These are phyloP conservation scores for Lottia scabra DNA, from an alignment of 2,888 invertebrate genomes.

Conservation along the genomic window DNA sequence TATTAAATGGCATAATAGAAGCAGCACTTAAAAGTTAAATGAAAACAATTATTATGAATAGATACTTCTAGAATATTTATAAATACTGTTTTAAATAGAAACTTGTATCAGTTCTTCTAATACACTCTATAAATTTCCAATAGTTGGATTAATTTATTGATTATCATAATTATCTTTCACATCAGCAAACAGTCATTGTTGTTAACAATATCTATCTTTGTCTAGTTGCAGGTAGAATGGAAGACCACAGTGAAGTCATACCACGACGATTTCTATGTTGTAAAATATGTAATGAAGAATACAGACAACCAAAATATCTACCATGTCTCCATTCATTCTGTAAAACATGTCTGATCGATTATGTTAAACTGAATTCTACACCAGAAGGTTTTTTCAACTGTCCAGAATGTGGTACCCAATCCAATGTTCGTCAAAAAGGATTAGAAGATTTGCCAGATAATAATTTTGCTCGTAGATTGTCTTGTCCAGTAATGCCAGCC, in stretches of 20 bases:
- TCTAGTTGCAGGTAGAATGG: slow-evolving; percentile 26
- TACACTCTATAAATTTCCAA: no score
- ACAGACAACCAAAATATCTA: slow-evolving; percentile 52
- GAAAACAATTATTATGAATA: no score
- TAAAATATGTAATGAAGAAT: slow-evolving; percentile 55
- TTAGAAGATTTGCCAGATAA: slow-evolving; percentile 45
- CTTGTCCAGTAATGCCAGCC: slow-evolving; percentile 28
- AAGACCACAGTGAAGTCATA: slow-evolving; percentile 51
- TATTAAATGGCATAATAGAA: no score
- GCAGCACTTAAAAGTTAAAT: no score
- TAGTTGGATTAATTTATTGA: no score
- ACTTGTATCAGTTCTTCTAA: no score
- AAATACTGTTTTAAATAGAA: no score
- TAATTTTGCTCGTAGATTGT: slow-evolving; percentile 49
- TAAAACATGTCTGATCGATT: slow-evolving; percentile 24
- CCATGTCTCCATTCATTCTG: slow-evolving; percentile 51
- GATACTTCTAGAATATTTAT: no score
- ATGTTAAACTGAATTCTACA: slow-evolving; percentile 15
- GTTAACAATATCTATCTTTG: background rate
- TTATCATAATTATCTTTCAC: background rate
- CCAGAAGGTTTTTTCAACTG: slow-evolving; percentile 42
- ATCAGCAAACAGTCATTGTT: background rate
- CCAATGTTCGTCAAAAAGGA: slow-evolving; percentile 29
- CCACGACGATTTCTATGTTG: slow-evolving; percentile 57
- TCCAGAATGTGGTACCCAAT: slow-evolving; percentile 51